Evolutionary conservation across 2,113 vertebrate genomes (phyloP), one percentile per base, ranked within the genome.

Genomic region (Gymnarchus niloticus): DNA sequence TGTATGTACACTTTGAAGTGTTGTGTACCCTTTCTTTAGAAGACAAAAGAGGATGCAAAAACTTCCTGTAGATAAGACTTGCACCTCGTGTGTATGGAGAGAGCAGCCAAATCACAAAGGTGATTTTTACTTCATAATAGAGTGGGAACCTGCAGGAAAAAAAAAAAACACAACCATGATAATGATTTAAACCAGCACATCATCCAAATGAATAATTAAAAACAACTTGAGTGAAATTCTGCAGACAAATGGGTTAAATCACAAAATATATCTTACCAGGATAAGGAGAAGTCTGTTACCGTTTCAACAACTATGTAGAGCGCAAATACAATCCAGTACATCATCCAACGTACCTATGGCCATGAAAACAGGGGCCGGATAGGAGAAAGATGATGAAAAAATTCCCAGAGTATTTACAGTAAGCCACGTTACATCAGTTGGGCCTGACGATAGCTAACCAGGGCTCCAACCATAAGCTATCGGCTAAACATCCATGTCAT

Each of bases 311-410:
- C 94, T 4, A 95, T 96, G 54, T 96, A 97, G 84, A 97, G 94
- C 83, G 96, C 96, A 93, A 96, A 97, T 51, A 97, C 96, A 87
- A 97, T 97, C 96, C 96, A 97, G 87, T 97, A 97, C 96, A 97
- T 97, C 96, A 97, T 97, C 96, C 96, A 97, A 80, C 96, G 95
- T 87, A 97, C 96, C 96, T 97, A 87, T 23, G 19, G 65, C 78
- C 85, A 83, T 73, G 81, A 49, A 84, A 86, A 87, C 44, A 87
- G 61, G 2, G 6, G 12, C 57, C 83, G 17, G 23, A 69, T 17
- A 57, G 19, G 3, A 52, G 37, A 44, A 9, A 76, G 46, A 51
- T 6, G 3, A 49, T 19, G 46, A 52, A 46, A 44, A 8, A 21
- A 83, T 5, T 10, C n/a, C n/a, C n/a, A n/a, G n/a, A n/a, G n/a